phyloP scores from a whole-genome alignment of 2,113 vertebrate species.

The Litocranius walleri region DNA sequence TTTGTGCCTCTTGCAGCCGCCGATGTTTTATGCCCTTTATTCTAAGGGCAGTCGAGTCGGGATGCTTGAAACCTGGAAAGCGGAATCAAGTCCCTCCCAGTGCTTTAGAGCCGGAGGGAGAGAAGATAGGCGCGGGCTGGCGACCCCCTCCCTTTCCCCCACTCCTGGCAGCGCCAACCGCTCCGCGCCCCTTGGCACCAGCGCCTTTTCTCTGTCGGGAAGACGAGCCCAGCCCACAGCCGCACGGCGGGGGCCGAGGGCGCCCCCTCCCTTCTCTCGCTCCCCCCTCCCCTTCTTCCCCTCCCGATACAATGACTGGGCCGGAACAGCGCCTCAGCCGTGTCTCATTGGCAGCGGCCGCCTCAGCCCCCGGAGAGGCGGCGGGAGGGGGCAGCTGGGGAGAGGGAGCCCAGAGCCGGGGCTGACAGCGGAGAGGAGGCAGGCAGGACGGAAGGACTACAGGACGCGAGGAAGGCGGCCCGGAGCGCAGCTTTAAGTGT shows the following conservation, averaged over 20 bases:
- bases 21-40: not conserved
- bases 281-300: not conserved
- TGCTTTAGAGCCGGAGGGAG: not conserved
- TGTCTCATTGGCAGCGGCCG: slow-evolving; percentile 70
- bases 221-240: not conserved
- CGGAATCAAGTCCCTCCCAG: not conserved
- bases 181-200: not conserved
- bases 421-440: not conserved
- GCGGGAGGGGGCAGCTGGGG: slow-evolving; percentile 52
- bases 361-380: slow-evolving; percentile 57
- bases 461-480: not conserved
- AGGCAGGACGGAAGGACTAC: not conserved
- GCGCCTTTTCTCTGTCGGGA: not conserved
- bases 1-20: not conserved
- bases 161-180: not conserved
- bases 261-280: slow-evolving; percentile 18
- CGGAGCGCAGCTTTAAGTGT: not conserved
- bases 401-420: not conserved
- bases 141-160: not conserved
- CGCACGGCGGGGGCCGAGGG: not conserved
- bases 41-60: not conserved
- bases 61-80: not conserved
- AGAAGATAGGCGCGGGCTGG: too few relatives aligned
- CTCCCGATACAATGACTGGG: slow-evolving; percentile 63
- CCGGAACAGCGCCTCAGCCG: slow-evolving; percentile 61